These are phyloP conservation scores for Clunio marinus DNA, from an alignment of 2,888 invertebrate species.

Conservation along the genomic window DNA sequence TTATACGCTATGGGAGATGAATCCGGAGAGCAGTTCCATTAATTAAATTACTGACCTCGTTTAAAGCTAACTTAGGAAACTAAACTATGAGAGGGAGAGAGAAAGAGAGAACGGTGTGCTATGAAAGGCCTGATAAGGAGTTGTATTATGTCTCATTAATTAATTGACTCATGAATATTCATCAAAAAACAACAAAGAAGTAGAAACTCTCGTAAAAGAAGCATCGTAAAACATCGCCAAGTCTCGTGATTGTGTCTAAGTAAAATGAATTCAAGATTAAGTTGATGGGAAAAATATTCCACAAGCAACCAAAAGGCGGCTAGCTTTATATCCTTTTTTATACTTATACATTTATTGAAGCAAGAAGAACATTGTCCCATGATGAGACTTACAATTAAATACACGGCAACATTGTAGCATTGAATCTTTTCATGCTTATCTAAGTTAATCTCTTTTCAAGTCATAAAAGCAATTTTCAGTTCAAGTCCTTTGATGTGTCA, in stretches of 20 bases:
- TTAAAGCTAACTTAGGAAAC: neutral
- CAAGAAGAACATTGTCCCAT: neutral
- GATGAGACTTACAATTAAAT: neutral
- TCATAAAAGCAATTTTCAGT: neutral
- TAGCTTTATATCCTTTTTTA: no score
- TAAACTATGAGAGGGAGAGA: no score
- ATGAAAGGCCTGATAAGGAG: neutral
- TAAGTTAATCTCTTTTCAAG: neutral
- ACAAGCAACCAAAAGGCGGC: neutral
- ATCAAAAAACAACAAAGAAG: neutral
- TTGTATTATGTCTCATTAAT: conserved; percentile 13
- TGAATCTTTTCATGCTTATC: neutral
- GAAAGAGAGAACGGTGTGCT: no score
- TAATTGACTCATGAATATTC: conserved; percentile 12
- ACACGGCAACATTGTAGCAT: neutral
- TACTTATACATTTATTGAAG: no score
- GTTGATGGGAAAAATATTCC: neutral
- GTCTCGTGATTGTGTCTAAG: no score
- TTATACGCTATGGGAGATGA: no score
- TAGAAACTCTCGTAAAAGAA: neutral
- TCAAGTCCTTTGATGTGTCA: neutral
- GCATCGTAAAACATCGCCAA: neutral
- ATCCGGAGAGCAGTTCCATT: neutral
- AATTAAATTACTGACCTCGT: conserved; percentile 3
- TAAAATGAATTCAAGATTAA: neutral